Conservation (phyloP, 2,113 vertebrate species). For the Plestiodon gilberti region DNA sequence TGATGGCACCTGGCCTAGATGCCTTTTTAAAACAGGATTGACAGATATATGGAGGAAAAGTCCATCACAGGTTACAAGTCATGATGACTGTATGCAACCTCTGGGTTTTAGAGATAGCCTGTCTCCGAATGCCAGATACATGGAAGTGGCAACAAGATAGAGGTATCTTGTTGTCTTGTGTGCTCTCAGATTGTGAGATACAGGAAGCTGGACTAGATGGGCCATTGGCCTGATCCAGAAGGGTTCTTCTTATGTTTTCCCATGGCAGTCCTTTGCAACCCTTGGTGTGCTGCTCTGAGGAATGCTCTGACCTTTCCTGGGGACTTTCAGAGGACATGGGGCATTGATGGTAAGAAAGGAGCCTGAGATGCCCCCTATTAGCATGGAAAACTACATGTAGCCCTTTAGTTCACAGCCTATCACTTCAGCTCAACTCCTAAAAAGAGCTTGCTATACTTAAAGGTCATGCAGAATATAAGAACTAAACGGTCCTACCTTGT, state of each 20-base stretch:
- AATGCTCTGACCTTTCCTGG: background rate
- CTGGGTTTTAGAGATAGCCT: too few species aligned
- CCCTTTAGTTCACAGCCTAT: background rate
- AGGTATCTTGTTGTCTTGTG: too few species aligned
- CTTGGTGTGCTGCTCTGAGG: background rate
- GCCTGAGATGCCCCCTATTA: background rate
- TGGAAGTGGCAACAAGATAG: too few species aligned
- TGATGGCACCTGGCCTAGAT: too few species aligned
- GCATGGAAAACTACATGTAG: background rate
- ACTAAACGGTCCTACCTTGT: slow-evolving; percentile 3
- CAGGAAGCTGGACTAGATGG: too few species aligned
- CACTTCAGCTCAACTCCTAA: background rate
- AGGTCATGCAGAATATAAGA: background rate
- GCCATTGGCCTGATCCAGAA: too few species aligned
- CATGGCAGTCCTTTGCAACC: background rate
- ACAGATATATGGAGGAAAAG: too few species aligned
- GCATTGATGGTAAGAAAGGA: background rate
- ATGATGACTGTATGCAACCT: too few species aligned
- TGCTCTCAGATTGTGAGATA: too few species aligned
- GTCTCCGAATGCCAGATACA: background rate
- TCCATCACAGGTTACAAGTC: too few species aligned
- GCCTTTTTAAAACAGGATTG: too few species aligned
- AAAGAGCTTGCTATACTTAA: background rate
- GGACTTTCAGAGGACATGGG: background rate
- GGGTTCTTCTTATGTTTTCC: background rate